Evolutionary conservation across 64 coral and sea anemone species (phyloP).

Genomic region (Montipora foliosa): DNA sequence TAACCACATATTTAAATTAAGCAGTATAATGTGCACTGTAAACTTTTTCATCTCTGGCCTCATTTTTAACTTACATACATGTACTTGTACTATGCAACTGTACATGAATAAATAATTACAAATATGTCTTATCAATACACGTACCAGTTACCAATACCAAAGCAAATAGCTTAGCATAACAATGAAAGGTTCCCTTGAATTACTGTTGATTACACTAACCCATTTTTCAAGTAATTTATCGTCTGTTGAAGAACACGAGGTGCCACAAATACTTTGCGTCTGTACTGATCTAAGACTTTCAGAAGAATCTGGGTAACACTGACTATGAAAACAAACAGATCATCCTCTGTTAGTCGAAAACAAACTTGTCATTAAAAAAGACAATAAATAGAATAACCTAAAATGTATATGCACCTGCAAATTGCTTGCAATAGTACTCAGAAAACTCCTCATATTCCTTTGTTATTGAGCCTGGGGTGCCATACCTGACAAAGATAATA

Average conservation of each 20-base stretch:
- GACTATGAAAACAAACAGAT: slow-evolving; percentile 28
- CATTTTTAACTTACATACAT: too few species aligned
- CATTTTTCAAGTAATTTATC: slow-evolving; percentile 93
- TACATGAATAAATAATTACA: too few species aligned
- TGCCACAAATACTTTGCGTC: slow-evolving; percentile 79
- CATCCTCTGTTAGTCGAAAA: background rate
- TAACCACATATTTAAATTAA: too few species aligned
- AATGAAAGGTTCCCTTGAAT: too few species aligned
- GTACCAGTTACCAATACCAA: too few species aligned
- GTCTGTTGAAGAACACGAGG: slow-evolving; percentile 86
- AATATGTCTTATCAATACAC: too few species aligned
- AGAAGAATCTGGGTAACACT: slow-evolving; percentile 88
- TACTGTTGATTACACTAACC: slow-evolving; percentile 49
- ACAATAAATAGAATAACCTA: background rate
- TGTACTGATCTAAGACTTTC: slow-evolving; percentile 88
- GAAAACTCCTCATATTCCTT: slow-evolving; percentile 90
- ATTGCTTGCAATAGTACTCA: slow-evolving; percentile 91
- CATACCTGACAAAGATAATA: slow-evolving; percentile 68
- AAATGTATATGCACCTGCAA: slow-evolving; percentile 69
- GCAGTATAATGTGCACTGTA: too few species aligned
- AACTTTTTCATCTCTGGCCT: too few species aligned
- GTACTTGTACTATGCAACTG: too few species aligned
- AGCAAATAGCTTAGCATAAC: too few species aligned
- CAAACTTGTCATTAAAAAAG: background rate
- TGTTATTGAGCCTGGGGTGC: slow-evolving; percentile 87